Evolutionary conservation across 2,888 invertebrate species (phyloP), one percentile per base, ranked within the genome.

Genomic region (Ectemnius lituratus): DNA sequence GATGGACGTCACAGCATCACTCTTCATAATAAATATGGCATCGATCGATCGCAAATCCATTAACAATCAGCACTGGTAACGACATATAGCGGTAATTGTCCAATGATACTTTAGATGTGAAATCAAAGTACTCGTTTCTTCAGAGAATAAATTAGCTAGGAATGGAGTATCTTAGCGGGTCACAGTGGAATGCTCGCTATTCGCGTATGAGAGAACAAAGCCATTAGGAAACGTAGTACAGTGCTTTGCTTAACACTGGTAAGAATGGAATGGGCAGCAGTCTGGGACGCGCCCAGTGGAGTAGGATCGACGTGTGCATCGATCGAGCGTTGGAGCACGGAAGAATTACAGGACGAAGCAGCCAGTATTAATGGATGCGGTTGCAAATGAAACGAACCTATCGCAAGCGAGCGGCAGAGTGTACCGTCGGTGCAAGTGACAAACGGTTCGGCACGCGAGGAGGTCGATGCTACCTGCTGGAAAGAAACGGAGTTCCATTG

Each of bases 321-420:
- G 80, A 72, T 79, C 76, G 75, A 76, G 67, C 65, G 62, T 45
- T 58, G 73, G 68, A 68, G 70, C 68, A 73, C 73, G 67, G 73
- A 62, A 76, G 75, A 69, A 69, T 71, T 71, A 68, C 65, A 68
- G 65, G 75, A 70, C 60, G 70, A 69, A 62, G 59, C 62, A 73
- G 58, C 45, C 69, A 65, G 67, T 81, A 81, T 81, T 81, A 81
- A 80, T 76, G 80, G 79, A 75, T 69, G 76, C 61, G 65, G 79
- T 81, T 81, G 81, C 81, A 81, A 78, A 81, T 81, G 81, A 81
- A 81, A 80, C 78, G 75, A 78, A 79, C 69, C 80, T 79, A 80
- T 78, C 80, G 80, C 70, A 56, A 46, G 52, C 62, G 68, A 69
- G 65, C 69, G 67, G 65, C 56, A 67, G 37, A 37, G 37, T 37